These are phyloP conservation scores for Troglohyphantes excavatus DNA, from an alignment of 2,888 invertebrate species.

Conservation along the genomic window DNA sequence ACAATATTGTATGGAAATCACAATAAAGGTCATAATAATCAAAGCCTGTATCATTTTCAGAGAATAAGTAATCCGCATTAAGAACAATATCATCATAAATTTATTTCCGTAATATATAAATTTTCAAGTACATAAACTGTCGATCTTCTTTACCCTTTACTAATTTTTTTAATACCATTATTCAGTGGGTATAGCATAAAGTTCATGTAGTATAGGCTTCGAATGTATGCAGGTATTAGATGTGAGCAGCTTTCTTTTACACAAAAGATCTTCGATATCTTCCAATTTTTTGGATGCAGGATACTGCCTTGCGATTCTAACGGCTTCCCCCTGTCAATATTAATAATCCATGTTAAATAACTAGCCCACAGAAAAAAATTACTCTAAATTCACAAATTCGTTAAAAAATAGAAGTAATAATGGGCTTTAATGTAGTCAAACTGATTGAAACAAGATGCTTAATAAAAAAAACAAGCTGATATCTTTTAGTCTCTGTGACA, in stretches of 20 bases:
- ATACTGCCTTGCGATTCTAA: slow-evolving; percentile 58
- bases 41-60: no score
- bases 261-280: slow-evolving; percentile 54
- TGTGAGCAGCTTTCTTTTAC: slow-evolving; percentile 15
- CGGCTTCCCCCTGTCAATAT: slow-evolving; percentile 62
- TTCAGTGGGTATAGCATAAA: slow-evolving; percentile 2
- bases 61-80: background rate
- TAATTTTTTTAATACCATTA: background rate
- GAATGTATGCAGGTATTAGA: slow-evolving; percentile 45
- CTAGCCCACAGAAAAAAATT: no score
- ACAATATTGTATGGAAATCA: no score
- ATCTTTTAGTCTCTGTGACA: no score
- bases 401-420: no score
- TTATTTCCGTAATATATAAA: no score
- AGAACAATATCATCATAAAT: background rate
- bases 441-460: no score
- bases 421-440: no score
- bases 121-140: no score
- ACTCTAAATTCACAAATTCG: no score
- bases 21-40: no score
- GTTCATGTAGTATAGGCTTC: slow-evolving; percentile 44
- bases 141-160: background rate
- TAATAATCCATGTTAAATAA: background rate
- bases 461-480: no score
- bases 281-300: slow-evolving; percentile 33